Percentiles rank a stretch among this genome's conserved stretches.
These are phyloP conservation scores for Physocephala rufipes DNA, from an alignment of 2,888 invertebrate genomes.

Conservation along the genomic window DNA sequence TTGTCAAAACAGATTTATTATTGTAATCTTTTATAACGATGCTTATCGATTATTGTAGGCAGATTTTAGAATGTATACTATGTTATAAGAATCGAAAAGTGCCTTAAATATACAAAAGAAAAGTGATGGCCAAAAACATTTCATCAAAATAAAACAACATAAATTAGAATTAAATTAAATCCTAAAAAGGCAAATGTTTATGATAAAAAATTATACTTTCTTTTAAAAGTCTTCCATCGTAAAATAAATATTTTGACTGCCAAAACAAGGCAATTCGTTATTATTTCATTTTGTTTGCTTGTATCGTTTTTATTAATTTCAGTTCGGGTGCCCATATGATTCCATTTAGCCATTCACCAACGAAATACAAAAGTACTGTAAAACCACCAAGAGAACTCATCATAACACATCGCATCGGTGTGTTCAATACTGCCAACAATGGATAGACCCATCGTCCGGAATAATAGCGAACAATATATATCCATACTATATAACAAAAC, in stretches of 20 bases:
- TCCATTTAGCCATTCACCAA: slow-evolving; percentile 77
- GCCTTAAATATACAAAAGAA: too few species aligned
- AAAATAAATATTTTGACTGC: neutral
- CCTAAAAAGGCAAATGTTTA: too few species aligned
- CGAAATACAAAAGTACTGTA: slow-evolving; percentile 71
- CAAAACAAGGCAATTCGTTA: neutral
- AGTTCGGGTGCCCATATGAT: slow-evolving; percentile 76
- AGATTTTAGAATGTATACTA: too few species aligned
- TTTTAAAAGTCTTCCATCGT: neutral
- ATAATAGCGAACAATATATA: slow-evolving; percentile 76
- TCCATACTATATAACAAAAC: slow-evolving; percentile 78
- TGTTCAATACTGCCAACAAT: slow-evolving; percentile 78
- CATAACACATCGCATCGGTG: slow-evolving; percentile 76
- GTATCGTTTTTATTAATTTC: slow-evolving; percentile 55
- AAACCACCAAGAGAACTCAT: slow-evolving; percentile 72
- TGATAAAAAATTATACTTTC: too few species aligned
- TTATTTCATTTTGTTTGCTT: slow-evolving; percentile 3
- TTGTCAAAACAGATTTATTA: too few species aligned
- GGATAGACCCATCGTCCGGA: slow-evolving; percentile 92
- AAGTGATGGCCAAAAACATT: too few species aligned
- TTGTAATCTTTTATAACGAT: too few species aligned
- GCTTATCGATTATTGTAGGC: too few species aligned
- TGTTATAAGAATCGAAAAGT: too few species aligned
- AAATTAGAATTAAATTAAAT: too few species aligned
- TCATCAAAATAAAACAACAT: too few species aligned